A percentile compares a stretch with the other conserved stretches of the same genome.
Evolutionary conservation across 2,888 invertebrate genomes (phyloP).

Genomic region (Heteropelma amictum): DNA sequence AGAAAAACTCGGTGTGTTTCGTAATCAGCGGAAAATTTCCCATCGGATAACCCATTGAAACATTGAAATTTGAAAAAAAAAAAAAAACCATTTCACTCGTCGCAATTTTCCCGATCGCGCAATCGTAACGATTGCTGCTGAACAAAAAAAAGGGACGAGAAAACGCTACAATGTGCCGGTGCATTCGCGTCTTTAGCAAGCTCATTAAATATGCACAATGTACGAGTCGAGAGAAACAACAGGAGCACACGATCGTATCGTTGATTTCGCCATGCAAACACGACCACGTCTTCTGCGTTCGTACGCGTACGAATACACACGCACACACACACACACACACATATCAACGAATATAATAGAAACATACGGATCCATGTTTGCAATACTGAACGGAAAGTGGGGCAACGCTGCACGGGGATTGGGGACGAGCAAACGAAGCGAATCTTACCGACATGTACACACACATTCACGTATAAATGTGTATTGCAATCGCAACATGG

Average conservation of each 20-base stretch:
- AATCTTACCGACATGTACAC: conserved; percentile 11
- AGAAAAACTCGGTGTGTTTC: too few species aligned
- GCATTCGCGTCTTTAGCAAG: conserved; percentile 22
- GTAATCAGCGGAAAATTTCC: too few species aligned
- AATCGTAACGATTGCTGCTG: too few species aligned
- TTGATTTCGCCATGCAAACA: conserved; percentile 35
- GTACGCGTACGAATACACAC: neutral
- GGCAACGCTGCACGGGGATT: conserved; percentile 40
- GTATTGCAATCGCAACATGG: neutral
- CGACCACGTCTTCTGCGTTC: neutral
- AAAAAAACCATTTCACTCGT: too few species aligned
- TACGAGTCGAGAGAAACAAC: conserved; percentile 12
- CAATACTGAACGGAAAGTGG: conserved; percentile 48
- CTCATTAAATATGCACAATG: conserved; percentile 46
- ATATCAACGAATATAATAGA: conserved; percentile 22
- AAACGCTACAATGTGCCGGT: conserved; percentile 3
- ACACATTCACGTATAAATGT: neutral
- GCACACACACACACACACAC: conserved; percentile 5
- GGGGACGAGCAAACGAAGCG: conserved; percentile 30
- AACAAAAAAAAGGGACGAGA: neutral
- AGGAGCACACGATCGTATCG: conserved; percentile 26
- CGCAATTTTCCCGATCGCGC: too few species aligned
- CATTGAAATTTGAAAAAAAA: too few species aligned
- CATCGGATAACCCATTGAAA: too few species aligned
- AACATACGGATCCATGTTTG: conserved; percentile 29